Percentiles rank a stretch among this genome's conserved stretches.
phyloP scores from a whole-genome alignment of 2,888 invertebrate genomes.

The Aleiodes leptofemur region DNA sequence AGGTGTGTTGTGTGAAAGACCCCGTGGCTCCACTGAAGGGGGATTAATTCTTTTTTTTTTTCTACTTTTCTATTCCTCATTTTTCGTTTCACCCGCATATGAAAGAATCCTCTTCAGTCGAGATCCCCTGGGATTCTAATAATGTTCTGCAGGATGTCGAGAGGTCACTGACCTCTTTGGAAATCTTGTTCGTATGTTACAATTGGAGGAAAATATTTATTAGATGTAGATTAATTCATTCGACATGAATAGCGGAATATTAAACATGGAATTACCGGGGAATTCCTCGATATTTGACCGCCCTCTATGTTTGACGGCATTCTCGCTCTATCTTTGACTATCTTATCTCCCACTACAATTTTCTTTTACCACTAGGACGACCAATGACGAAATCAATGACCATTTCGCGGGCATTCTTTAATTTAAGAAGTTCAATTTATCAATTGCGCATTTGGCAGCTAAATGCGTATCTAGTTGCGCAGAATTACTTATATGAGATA shows the following conservation, averaged over 20 bases:
- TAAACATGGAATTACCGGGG: too few species aligned
- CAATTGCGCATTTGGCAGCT: too few species aligned
- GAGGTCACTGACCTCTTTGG: constrained; percentile 16
- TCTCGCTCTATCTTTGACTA: too few species aligned
- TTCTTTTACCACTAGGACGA: too few species aligned
- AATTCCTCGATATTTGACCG: too few species aligned
- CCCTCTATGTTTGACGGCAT: too few species aligned
- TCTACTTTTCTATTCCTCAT: background rate
- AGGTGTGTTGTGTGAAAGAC: constrained; percentile 20
- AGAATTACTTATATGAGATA: too few species aligned
- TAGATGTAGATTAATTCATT: constrained; percentile 9
- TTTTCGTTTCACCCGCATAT: constrained; percentile 35
- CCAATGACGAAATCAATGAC: too few species aligned
- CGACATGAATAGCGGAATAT: background rate
- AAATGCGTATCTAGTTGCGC: too few species aligned
- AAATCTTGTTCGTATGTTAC: background rate
- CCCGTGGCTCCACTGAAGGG: background rate
- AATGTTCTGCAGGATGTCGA: background rate
- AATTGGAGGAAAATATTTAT: background rate
- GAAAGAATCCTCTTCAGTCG: constrained; percentile 1
- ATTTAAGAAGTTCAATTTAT: too few species aligned
- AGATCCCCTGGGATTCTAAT: background rate
- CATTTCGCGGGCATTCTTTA: too few species aligned
- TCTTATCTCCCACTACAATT: too few species aligned
- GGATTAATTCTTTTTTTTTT: constrained; percentile 14